Evolutionary conservation across 2,113 vertebrate species (phyloP).

Genomic region (Rafetus swinhoei): DNA sequence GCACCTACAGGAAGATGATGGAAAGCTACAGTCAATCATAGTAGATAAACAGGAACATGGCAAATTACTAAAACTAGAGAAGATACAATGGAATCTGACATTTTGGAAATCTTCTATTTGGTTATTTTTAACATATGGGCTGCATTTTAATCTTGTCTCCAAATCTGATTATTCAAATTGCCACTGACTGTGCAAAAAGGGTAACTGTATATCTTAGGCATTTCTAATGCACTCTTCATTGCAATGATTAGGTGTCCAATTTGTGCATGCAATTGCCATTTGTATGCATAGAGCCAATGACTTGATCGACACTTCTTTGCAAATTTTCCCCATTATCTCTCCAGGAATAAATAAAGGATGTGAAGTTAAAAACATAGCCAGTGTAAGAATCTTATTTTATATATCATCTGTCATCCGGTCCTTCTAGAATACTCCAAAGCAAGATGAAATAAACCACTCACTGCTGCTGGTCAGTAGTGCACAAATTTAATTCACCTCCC

Average conservation of each 20-base stretch:
- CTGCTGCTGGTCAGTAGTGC: neutral
- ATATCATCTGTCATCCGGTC: neutral
- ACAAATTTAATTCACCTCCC: constrained; percentile 13
- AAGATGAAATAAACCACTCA: neutral
- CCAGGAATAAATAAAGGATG: neutral
- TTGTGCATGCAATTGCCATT: neutral
- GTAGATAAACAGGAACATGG: too few relatives aligned
- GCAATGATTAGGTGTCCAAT: neutral
- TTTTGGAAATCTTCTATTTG: too few relatives aligned
- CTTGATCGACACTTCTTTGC: neutral
- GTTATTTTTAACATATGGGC: too few relatives aligned
- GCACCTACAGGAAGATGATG: too few relatives aligned
- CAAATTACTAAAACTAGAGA: too few relatives aligned
- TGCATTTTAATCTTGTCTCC: too few relatives aligned
- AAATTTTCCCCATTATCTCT: neutral
- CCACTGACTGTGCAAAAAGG: neutral
- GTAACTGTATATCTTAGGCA: neutral
- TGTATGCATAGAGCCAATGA: neutral
- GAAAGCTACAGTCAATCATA: too few relatives aligned
- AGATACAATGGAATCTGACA: too few relatives aligned
- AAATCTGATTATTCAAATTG: too few relatives aligned
- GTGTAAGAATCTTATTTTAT: neutral
- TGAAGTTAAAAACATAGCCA: neutral
- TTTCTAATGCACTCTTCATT: neutral
- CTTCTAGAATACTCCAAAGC: neutral